A percentile compares a stretch with the other conserved stretches of the same genome.
Conservation (phyloP, 2,888 invertebrate species). For the Endomychus coccineus region DNA sequence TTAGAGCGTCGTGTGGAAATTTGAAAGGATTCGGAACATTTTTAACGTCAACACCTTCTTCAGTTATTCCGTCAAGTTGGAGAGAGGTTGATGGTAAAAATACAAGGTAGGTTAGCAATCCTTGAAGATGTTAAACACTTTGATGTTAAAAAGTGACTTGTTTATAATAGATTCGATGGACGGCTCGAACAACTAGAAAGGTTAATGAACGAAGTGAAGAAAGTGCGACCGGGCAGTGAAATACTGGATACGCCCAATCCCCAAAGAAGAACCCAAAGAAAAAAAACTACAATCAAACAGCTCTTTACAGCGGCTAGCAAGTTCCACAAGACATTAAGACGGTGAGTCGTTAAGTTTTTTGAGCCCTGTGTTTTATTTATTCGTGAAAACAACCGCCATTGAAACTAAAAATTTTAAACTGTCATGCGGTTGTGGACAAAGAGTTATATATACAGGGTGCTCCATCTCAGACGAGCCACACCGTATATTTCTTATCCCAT, state of each 20-base stretch:
- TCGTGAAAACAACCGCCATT: no score
- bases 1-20: constrained; percentile 88
- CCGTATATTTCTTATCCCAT: no score
- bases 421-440: no score
- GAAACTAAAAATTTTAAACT: not conserved
- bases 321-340: constrained; percentile 87
- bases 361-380: no score
- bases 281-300: constrained; percentile 85
- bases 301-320: constrained; percentile 94
- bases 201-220: constrained; percentile 64
- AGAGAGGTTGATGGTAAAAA: constrained; percentile 69
- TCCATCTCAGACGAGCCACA: no score
- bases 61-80: constrained; percentile 92
- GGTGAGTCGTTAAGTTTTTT: constrained; percentile 48
- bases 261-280: constrained; percentile 69
- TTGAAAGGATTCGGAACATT: constrained; percentile 83
- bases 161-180: constrained; percentile 52
- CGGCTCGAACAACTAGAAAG: constrained; percentile 66
- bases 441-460: no score
- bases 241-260: constrained; percentile 59
- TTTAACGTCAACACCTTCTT: constrained; percentile 68
- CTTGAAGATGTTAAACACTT: no score
- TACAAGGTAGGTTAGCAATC: constrained; percentile 46
- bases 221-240: constrained; percentile 51
- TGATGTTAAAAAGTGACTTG: not conserved